phyloP scores from a whole-genome alignment of 2,113 vertebrate genomes.

The Leucoraja erinaceus region DNA sequence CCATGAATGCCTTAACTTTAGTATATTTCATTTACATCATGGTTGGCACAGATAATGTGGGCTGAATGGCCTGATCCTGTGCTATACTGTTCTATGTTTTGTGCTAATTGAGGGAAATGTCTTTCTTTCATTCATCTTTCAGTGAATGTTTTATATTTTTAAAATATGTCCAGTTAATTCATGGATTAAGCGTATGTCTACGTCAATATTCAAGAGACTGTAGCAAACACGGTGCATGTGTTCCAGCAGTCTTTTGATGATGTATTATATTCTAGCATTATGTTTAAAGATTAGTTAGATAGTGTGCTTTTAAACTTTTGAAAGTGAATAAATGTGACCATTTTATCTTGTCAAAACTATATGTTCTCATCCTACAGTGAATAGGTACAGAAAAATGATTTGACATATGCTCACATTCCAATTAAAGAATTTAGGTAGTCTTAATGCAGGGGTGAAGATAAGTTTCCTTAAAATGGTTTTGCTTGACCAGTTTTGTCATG shows the following conservation, averaged over 20 bases:
- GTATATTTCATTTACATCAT: not conserved
- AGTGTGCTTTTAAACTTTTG: not conserved
- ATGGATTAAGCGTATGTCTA: too few relatives aligned
- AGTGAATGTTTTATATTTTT: not conserved
- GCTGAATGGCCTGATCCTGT: too few relatives aligned
- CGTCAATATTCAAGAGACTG: too few relatives aligned
- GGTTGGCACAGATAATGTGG: too few relatives aligned
- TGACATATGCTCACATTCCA: not conserved
- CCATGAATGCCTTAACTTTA: not conserved
- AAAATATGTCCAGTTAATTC: not conserved
- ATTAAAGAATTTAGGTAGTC: not conserved
- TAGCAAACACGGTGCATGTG: too few relatives aligned
- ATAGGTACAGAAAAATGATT: constrained; percentile 12
- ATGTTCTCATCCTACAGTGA: not conserved
- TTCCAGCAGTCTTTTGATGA: too few relatives aligned
- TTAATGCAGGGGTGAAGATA: not conserved
- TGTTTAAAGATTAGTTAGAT: not conserved
- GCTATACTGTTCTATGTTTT: too few relatives aligned
- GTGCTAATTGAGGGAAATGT: not conserved
- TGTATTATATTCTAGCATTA: not conserved
- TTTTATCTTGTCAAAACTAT: not conserved
- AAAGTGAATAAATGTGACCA: not conserved
- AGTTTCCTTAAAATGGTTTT: constrained; percentile 8
- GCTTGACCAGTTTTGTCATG: constrained; percentile 20
- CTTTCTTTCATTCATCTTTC: too few relatives aligned